A percentile compares a stretch with the other conserved stretches of the same genome.
phyloP scores from a whole-genome alignment of 1,140 invertebrate genomes.

The Delia radicum region DNA sequence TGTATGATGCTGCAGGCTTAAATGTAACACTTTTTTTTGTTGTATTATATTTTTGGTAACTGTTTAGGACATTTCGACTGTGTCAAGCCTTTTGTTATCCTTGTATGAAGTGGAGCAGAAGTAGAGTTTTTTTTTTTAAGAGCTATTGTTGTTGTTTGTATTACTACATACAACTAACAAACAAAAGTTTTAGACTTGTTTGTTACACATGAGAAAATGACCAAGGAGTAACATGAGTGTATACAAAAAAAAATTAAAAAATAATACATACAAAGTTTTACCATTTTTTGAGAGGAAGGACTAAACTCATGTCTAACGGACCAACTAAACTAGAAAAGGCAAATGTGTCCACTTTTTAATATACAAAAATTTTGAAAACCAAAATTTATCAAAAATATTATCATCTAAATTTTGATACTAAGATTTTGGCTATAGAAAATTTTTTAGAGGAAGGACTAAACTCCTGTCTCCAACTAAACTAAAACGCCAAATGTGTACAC shows the following conservation, averaged over 20 bases:
- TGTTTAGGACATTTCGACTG: conserved; percentile 16
- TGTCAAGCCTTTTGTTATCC: conserved; percentile 18
- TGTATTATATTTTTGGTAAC: background rate
- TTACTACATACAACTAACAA: background rate
- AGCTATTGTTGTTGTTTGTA: conserved; percentile 7
- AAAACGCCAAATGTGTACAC: no score
- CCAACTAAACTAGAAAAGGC: no score
- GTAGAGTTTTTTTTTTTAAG: background rate
- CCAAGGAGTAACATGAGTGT: background rate
- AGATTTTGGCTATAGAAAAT: no score
- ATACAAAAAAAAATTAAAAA: background rate
- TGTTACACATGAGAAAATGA: conserved; percentile 14
- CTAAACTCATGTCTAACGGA: background rate
- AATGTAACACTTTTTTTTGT: background rate
- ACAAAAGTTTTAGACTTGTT: conserved; percentile 12
- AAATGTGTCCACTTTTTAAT: no score
- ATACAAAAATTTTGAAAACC: no score
- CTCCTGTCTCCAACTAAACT: no score
- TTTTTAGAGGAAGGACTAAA: no score
- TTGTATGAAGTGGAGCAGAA: background rate
- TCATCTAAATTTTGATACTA: no score
- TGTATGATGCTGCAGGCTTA: background rate
- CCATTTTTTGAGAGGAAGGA: background rate
- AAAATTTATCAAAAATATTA: no score
- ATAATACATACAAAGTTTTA: background rate